These are phyloP conservation scores for Marmota monax DNA, from an alignment of 2,113 vertebrate species.

Conservation along the genomic window DNA sequence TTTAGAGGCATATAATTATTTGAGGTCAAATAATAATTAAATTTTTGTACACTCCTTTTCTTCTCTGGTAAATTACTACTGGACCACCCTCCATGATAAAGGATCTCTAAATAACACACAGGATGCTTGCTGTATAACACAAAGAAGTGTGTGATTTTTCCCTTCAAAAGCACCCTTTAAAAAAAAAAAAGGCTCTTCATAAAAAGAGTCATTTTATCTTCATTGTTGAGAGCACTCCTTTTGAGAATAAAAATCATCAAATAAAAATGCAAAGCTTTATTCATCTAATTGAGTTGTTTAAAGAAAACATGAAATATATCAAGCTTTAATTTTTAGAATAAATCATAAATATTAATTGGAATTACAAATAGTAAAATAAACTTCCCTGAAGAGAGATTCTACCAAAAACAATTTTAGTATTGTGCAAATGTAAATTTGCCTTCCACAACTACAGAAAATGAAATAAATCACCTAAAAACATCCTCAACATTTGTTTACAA, in stretches of 20 bases:
- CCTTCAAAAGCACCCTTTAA: conserved; percentile 83
- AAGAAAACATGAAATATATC: conserved; percentile 79
- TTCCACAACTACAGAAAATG: conserved; percentile 8
- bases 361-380: conserved; percentile 27
- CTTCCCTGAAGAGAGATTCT: neutral
- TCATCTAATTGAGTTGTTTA: conserved; percentile 83
- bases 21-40: conserved; percentile 94
- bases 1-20: conserved; percentile 92
- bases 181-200: conserved; percentile 75
- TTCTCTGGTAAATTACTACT: conserved; percentile 84
- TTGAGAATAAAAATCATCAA: conserved; percentile 81
- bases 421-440: conserved; percentile 1
- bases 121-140: conserved; percentile 82
- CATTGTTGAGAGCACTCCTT: conserved; percentile 79
- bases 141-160: conserved; percentile 87
- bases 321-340: conserved; percentile 83
- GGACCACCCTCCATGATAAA: conserved; percentile 93
- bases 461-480: conserved; percentile 23
- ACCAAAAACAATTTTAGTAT: conserved; percentile 25
- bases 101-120: conserved; percentile 85
- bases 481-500: neutral
- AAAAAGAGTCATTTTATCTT: conserved; percentile 83
- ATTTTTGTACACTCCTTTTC: conserved; percentile 92
- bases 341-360: conserved; percentile 73
- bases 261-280: conserved; percentile 80